These are phyloP conservation scores for Otolemur crassicaudatus DNA, from an alignment of 2,797 vertebrate species.

Conservation along the genomic window DNA sequence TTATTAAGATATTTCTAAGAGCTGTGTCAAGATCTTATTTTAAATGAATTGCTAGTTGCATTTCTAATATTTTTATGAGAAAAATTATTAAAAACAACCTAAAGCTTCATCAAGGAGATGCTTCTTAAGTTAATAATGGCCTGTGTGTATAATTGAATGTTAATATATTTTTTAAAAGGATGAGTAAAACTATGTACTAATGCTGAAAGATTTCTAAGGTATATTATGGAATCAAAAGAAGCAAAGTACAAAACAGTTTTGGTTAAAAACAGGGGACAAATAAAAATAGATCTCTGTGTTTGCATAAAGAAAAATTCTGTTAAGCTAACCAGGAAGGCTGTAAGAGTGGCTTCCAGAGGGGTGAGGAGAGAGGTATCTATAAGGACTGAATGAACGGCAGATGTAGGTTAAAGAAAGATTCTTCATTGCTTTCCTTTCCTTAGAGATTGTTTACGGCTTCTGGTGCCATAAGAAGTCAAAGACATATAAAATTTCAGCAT, in stretches of 20 bases:
- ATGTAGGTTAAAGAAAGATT: neutral
- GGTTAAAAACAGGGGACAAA: neutral
- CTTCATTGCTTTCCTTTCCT: neutral
- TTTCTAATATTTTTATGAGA: slow-evolving; percentile 61
- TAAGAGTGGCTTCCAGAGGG: neutral
- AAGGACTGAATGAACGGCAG: neutral
- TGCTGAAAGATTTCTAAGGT: neutral
- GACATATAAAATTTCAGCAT: neutral
- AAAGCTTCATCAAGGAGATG: slow-evolving; percentile 2
- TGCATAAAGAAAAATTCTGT: neutral
- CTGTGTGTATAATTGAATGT: neutral
- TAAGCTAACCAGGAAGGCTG: neutral
- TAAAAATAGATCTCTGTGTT: slow-evolving; percentile 19
- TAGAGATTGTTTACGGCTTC: neutral
- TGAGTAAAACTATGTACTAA: neutral
- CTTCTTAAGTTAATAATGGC: slow-evolving; percentile 32
- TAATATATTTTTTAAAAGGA: neutral
- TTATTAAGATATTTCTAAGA: slow-evolving; percentile 39
- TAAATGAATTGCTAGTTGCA: slow-evolving; percentile 30
- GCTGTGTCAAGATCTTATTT: slow-evolving; percentile 49
- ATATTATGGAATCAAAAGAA: neutral
- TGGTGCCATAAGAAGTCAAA: neutral
- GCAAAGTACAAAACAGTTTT: neutral
- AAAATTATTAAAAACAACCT: slow-evolving; percentile 37
- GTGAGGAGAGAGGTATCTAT: neutral